Evolutionary conservation across 1,140 invertebrate genomes (phyloP).

Genomic region (Hylaeus anthracinus): DNA sequence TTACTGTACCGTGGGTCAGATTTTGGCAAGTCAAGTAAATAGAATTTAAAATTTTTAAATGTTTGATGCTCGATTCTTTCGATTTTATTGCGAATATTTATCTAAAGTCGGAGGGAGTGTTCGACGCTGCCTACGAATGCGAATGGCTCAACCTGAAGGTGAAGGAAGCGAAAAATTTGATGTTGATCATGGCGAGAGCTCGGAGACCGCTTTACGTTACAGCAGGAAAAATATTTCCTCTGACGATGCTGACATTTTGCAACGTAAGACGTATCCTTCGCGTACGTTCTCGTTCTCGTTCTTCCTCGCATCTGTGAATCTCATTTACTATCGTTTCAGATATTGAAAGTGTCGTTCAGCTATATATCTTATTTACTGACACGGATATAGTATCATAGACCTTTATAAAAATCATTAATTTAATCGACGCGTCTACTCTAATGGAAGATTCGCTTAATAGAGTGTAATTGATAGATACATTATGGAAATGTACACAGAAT

Average conservation of each 20-base stretch:
- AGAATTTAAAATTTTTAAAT: not conserved
- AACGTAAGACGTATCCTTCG: conserved; percentile 20
- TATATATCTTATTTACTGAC: conserved; percentile 38
- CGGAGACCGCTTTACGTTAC: conserved; percentile 26
- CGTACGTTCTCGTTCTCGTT: not conserved
- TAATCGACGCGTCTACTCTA: too few species aligned
- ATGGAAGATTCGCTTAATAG: too few species aligned
- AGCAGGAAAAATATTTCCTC: conserved; percentile 37
- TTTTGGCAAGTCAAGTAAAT: conserved; percentile 34
- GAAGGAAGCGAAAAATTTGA: conserved; percentile 16
- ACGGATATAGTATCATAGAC: not conserved
- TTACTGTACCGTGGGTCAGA: conserved; percentile 20
- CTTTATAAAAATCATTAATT: not conserved
- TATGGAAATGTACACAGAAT: too few species aligned
- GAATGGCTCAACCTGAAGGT: conserved; percentile 21
- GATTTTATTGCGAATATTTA: too few species aligned
- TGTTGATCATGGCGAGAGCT: conserved; percentile 29
- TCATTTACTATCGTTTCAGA: conserved; percentile 6
- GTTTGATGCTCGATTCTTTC: too few species aligned
- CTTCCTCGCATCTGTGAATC: not conserved
- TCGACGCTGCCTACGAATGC: conserved; percentile 14
- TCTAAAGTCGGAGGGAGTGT: conserved; percentile 23
- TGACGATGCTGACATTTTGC: conserved; percentile 34
- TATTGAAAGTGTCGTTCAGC: conserved; percentile 35
- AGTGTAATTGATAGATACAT: too few species aligned